These are phyloP conservation scores for Lasiurus cinereus DNA, from an alignment of 2,113 vertebrate genomes.

Conservation along the genomic window DNA sequence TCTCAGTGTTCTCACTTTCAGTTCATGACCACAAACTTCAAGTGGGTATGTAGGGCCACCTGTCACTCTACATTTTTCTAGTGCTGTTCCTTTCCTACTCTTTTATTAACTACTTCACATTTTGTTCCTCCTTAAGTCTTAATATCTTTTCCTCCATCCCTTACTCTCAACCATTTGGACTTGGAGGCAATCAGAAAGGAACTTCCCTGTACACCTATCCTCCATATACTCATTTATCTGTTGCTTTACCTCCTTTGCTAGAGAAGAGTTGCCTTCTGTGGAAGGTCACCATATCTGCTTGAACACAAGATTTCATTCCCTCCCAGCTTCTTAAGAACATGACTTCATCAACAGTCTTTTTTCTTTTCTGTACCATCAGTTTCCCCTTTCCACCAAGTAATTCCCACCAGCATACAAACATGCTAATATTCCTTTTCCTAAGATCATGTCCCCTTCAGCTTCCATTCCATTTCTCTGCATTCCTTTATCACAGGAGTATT, in stretches of 20 bases:
- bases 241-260: neutral
- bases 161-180: neutral
- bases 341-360: neutral
- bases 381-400: neutral
- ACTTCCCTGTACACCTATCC: accelerated
- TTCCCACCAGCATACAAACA: neutral
- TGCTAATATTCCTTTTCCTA: neutral
- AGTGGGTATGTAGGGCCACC: neutral
- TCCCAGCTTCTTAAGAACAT: neutral
- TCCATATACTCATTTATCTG: accelerated
- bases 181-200: neutral
- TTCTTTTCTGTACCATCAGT: neutral
- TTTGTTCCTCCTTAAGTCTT: neutral
- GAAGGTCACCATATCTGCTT: neutral
- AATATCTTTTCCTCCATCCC: neutral
- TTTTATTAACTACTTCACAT: neutral
- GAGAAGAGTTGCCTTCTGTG: neutral
- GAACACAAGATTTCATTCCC: neutral
- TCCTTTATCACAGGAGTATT: neutral
- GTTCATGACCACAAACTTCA: neutral
- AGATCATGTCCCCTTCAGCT: neutral
- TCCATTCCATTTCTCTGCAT: neutral
- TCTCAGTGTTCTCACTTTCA: neutral
- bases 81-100: neutral
- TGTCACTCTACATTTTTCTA: neutral